These are phyloP conservation scores for Mus spicilegus DNA, from an alignment of 2,113 vertebrate species.

Conservation along the genomic window DNA sequence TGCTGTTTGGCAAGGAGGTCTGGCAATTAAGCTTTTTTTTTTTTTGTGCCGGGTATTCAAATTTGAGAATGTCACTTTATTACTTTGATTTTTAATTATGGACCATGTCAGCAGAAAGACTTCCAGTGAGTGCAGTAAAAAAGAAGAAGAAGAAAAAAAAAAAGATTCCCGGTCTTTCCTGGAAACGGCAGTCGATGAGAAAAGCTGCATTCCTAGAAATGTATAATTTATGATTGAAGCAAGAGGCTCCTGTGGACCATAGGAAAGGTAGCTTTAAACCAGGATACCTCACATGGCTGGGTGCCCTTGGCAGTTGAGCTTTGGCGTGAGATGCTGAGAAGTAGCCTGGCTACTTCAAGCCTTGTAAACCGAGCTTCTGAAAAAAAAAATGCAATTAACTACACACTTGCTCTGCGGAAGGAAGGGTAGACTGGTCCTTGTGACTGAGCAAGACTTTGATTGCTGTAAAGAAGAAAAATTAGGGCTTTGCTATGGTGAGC, in stretches of 20 bases:
- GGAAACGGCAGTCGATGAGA: constrained; percentile 79
- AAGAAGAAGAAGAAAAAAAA: background rate
- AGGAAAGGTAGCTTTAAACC: constrained; percentile 54
- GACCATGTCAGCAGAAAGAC: constrained; percentile 52
- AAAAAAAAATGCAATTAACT: constrained; percentile 57
- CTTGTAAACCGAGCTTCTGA: constrained; percentile 24
- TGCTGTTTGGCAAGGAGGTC: constrained; percentile 70
- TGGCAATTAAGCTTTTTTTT: constrained; percentile 58
- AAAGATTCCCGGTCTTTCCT: constrained; percentile 61
- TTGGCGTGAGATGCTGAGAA: constrained; percentile 15
- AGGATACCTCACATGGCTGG: background rate
- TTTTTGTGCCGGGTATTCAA: constrained; percentile 33
- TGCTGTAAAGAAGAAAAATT: constrained; percentile 43
- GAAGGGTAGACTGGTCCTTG: constrained; percentile 22
- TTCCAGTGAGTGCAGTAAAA: constrained; percentile 44
- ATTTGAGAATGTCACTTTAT: constrained; percentile 73
- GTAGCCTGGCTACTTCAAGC: constrained; percentile 1
- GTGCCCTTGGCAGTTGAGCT: constrained; percentile 14
- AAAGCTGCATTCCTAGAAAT: constrained; percentile 77
- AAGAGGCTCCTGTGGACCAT: constrained; percentile 50
- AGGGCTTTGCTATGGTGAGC: background rate
- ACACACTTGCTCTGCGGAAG: background rate
- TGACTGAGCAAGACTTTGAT: background rate
- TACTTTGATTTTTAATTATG: constrained; percentile 59
- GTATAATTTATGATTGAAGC: constrained; percentile 77